Base-by-base conservation (phyloP, 2,797 vertebrate species). In the Pogonophryne albipinna region DNA sequence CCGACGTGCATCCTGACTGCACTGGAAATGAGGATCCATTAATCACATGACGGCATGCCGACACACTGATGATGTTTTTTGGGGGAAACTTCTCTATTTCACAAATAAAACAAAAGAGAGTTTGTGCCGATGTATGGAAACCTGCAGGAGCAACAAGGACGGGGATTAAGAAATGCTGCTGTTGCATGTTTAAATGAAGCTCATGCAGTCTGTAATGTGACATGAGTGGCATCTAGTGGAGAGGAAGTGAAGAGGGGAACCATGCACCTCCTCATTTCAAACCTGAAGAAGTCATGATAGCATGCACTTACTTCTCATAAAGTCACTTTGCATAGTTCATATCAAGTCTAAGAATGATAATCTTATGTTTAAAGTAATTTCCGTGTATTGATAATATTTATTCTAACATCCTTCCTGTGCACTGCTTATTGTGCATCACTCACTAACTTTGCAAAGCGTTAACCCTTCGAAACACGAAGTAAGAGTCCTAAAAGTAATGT, bases 211-310 rank as follows among this genome's bases (percentile, higher is more conserved):
- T 52, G 16, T 53, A 3, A 61, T 78, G 83, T 68, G 52, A 47
- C 87, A 82, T 60, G 76, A 87, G 69, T 68, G 77, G 9, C 92
- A 93, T 87, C 93, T 93, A 91, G 91, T 91, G 93, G 92, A 69
- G 52, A 83, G 0, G 12, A 16, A 0, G 46, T 55, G 47, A 80
- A 73, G 16, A 17, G 19, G 46, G 71, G 66, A 70, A 15, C 49
- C 49, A 15, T 3, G 5, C 3, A 7, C 8, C 1, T 6, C 19
- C 23, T 23, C 27, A 27, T 5, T 27, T 27, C 27, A 27, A 27
- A 27, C 27, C 27, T 27, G 27, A 27, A 27, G 4, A 1, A 38
- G 34, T 38, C 34, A 38, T 7, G 34, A 9, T 0, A 8, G 34
- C 34, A 38, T 38, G 34, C 34, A 6, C 34, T 8, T 1, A 38